Evolutionary conservation across 2,888 invertebrate genomes (phyloP).

Genomic region (Gastracanthus pulcherrimus): DNA sequence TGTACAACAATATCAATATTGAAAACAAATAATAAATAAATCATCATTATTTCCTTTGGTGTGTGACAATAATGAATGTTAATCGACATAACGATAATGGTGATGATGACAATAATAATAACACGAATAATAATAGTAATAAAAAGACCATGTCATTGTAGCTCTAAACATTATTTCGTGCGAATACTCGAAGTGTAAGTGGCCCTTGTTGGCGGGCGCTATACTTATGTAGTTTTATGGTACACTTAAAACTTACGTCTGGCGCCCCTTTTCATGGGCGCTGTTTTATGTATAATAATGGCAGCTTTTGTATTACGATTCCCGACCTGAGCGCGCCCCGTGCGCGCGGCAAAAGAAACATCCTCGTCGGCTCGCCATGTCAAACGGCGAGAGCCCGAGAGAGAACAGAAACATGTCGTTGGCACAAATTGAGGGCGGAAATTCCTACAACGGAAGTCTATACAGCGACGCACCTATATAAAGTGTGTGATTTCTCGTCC

Average conservation of each 20-base stretch:
- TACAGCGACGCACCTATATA: slow-evolving; percentile 23
- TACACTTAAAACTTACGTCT: slow-evolving; percentile 38
- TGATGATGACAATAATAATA: neutral
- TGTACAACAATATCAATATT: too few species aligned
- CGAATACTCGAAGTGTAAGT: slow-evolving; percentile 5
- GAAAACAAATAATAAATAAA: too few species aligned
- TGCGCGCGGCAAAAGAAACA: neutral
- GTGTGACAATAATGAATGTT: neutral
- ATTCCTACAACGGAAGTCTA: slow-evolving; percentile 37
- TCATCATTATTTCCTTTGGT: neutral
- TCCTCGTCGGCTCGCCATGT: neutral
- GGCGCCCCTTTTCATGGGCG: neutral
- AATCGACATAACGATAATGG: neutral
- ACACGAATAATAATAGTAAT: neutral
- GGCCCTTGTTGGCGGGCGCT: neutral
- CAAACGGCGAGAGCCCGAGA: neutral
- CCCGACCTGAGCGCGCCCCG: slow-evolving; percentile 8
- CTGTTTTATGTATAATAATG: slow-evolving; percentile 31
- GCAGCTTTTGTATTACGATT: slow-evolving; percentile 43
- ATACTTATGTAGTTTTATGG: slow-evolving; percentile 24
- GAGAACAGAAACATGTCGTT: slow-evolving; percentile 29
- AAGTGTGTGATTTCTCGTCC: neutral
- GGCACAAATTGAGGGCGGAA: slow-evolving; percentile 52
- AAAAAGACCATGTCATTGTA: slow-evolving; percentile 26
- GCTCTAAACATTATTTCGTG: slow-evolving; percentile 20